Conservation (phyloP, 2,113 vertebrate species). For the Azemiops feae region DNA sequence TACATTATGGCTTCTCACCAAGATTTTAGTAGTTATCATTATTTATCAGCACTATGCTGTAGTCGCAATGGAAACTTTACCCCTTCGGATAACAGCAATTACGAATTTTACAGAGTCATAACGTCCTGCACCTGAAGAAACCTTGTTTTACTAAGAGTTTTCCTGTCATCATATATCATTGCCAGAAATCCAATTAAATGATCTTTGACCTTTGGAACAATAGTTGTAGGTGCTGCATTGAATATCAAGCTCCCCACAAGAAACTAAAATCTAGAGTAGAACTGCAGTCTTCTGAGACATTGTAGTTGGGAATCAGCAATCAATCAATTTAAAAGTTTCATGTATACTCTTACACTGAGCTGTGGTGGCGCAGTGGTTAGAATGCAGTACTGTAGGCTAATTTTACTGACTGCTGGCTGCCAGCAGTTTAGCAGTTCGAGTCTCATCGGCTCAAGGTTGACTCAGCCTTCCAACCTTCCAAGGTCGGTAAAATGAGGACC, state of each 20-base stretch:
- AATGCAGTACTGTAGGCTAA: no score
- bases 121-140: neutral
- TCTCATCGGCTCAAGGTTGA: no score
- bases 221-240: neutral
- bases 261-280: conserved; percentile 2
- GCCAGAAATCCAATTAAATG: neutral
- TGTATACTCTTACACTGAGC: neutral
- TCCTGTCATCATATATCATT: neutral
- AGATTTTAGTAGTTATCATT: neutral
- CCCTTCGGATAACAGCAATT: neutral
- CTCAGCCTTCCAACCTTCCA: no score
- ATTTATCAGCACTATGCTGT: neutral
- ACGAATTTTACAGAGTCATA: neutral
- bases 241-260: neutral
- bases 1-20: neutral
- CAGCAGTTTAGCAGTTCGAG: no score
- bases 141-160: conserved; percentile 20
- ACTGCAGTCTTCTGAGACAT: neutral
- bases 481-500: no score
- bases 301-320: neutral
- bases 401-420: no score
- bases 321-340: neutral
- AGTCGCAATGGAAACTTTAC: neutral
- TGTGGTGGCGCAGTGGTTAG: no score
- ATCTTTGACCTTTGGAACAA: neutral